Conservation (phyloP, 2,113 vertebrate genomes). For the Aegotheles bennettii region DNA sequence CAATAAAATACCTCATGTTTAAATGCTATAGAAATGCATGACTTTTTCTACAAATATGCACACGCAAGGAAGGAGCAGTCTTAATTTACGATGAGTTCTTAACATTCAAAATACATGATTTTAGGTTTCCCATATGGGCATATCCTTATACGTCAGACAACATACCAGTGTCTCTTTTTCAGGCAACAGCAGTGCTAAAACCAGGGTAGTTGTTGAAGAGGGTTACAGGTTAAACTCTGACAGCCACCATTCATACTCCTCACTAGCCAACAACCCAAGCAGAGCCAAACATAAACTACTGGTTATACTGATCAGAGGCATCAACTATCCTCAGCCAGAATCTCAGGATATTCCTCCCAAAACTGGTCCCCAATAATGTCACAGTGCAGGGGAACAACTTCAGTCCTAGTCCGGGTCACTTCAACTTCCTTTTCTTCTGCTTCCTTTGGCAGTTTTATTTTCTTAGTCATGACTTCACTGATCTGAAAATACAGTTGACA, state of each 20-base stretch:
- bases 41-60: not conserved
- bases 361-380: slow-evolving; percentile 93
- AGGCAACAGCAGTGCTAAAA: not conserved
- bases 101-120: slow-evolving; percentile 22
- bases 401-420: slow-evolving; percentile 77
- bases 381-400: slow-evolving; percentile 76
- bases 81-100: slow-evolving; percentile 13
- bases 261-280: not conserved
- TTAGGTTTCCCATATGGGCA: not conserved
- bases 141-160: not conserved
- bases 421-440: slow-evolving; percentile 77
- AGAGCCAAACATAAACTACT: not conserved
- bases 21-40: not conserved
- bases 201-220: not conserved
- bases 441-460: slow-evolving; percentile 74
- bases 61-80: slow-evolving; percentile 8
- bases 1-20: not conserved
- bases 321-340: slow-evolving; percentile 82
- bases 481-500: slow-evolving; percentile 67
- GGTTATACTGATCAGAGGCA: not conserved
- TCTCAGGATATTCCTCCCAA: slow-evolving; percentile 87
- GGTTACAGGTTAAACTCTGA: not conserved
- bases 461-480: slow-evolving; percentile 81
- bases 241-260: not conserved
- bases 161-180: not conserved